These are phyloP conservation scores for Urocynchramus pylzowi DNA, from an alignment of 2,113 vertebrate genomes.

Conservation along the genomic window DNA sequence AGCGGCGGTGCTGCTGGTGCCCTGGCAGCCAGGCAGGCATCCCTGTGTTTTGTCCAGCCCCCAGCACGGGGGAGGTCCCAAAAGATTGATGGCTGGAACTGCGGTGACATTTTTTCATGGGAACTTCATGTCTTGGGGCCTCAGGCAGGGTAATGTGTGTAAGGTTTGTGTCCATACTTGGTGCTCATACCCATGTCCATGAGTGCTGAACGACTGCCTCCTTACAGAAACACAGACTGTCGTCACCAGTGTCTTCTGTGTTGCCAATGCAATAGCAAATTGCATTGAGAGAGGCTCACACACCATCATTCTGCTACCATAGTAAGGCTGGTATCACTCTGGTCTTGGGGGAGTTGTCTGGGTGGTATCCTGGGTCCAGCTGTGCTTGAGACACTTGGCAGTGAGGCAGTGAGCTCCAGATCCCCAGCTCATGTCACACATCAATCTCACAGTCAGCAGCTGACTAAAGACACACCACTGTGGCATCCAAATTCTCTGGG, in stretches of 20 bases:
- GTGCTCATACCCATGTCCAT: neutral
- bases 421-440: neutral
- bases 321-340: neutral
- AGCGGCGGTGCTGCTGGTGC: rapidly evolving
- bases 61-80: rapidly evolving
- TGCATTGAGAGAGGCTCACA: neutral
- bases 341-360: neutral
- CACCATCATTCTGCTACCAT: rapidly evolving
- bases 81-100: neutral
- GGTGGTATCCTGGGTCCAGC: neutral
- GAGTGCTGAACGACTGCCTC: neutral
- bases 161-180: neutral
- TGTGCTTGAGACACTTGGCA: neutral
- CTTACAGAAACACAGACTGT: neutral
- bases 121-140: neutral
- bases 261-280: neutral
- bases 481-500: too few species aligned
- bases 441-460: neutral
- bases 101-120: neutral
- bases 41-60: neutral
- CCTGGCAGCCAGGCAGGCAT: neutral
- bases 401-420: neutral
- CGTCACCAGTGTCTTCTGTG: neutral
- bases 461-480: neutral
- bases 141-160: neutral